Evolutionary conservation across 2,113 vertebrate species (phyloP).

Genomic region (Zingel zingel): DNA sequence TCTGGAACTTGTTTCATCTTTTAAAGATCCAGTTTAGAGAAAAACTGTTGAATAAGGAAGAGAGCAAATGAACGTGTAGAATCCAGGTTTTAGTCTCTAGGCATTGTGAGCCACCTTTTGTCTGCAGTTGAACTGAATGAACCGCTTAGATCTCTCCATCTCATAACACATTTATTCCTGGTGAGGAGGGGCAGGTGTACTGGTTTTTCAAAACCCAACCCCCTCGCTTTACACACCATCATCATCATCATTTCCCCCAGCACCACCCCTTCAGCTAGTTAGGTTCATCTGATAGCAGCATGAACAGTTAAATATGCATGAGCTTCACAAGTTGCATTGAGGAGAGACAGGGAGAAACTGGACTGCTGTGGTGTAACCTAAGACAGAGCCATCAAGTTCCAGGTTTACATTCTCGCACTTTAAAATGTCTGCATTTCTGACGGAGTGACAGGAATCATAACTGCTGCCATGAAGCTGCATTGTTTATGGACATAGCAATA

Average conservation of each 20-base stretch:
- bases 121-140: slow-evolving; percentile 57
- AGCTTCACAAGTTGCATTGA: slow-evolving; percentile 67
- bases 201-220: slow-evolving; percentile 60
- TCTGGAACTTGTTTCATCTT: slow-evolving; percentile 40
- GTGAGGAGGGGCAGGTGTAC: slow-evolving; percentile 71
- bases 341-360: slow-evolving; percentile 51
- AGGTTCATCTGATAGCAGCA: slow-evolving; percentile 76
- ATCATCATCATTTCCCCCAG: slow-evolving; percentile 35
- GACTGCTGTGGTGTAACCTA: slow-evolving; percentile 61
- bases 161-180: slow-evolving; percentile 62
- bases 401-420: slow-evolving; percentile 22
- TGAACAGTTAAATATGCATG: slow-evolving; percentile 78
- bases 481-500: background rate
- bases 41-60: slow-evolving; percentile 6
- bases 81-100: slow-evolving; percentile 56
- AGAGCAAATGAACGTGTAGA: slow-evolving; percentile 26
- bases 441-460: background rate
- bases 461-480: background rate
- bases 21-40: slow-evolving; percentile 28
- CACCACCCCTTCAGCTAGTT: slow-evolving; percentile 48
- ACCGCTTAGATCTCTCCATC: slow-evolving; percentile 62
- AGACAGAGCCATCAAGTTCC: slow-evolving; percentile 57
- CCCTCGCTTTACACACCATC: slow-evolving; percentile 62
- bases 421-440: slow-evolving; percentile 17
- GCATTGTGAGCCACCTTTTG: slow-evolving; percentile 35